Evolutionary conservation across 2,797 vertebrate genomes (phyloP).

Genomic region (Parauchenoglanis punctatus): DNA sequence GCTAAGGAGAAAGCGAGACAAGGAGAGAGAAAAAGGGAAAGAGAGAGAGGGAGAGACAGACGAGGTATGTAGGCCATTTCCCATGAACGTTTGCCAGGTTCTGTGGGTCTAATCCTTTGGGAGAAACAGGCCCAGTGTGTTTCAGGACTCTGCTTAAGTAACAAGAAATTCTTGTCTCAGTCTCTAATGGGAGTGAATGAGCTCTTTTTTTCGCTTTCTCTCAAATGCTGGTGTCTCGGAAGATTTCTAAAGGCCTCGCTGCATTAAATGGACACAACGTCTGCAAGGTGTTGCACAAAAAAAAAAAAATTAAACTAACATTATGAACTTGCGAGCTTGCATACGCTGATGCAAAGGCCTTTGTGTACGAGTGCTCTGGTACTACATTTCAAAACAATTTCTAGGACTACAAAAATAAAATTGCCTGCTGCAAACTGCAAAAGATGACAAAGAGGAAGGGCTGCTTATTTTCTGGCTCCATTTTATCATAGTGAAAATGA

Average conservation of each 20-base stretch:
- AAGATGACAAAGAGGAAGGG: background rate
- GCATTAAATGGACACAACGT: background rate
- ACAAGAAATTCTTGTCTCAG: constrained; percentile 57
- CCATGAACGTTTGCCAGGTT: constrained; percentile 64
- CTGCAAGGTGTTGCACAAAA: background rate
- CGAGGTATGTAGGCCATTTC: constrained; percentile 60
- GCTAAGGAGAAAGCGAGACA: constrained; percentile 26
- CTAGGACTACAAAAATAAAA: background rate
- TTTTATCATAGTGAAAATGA: background rate
- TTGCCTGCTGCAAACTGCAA: background rate
- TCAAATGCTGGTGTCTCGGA: constrained; percentile 13
- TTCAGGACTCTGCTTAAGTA: constrained; percentile 56
- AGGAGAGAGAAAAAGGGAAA: constrained; percentile 31
- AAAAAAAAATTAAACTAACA: background rate
- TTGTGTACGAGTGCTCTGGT: background rate
- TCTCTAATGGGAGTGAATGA: constrained; percentile 44
- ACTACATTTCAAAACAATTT: background rate
- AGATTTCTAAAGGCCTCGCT: background rate
- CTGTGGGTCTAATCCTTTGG: constrained; percentile 62
- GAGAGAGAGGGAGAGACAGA: constrained; percentile 32
- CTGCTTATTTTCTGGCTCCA: background rate
- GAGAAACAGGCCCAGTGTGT: constrained; percentile 59
- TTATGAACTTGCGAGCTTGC: background rate
- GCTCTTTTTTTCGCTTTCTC: constrained; percentile 23
- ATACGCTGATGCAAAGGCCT: too few species aligned